Percentiles rank a stretch among this genome's conserved stretches.
Evolutionary conservation across 2,797 vertebrate genomes (phyloP).

Genomic region (Sebastes kiyomatsui): DNA sequence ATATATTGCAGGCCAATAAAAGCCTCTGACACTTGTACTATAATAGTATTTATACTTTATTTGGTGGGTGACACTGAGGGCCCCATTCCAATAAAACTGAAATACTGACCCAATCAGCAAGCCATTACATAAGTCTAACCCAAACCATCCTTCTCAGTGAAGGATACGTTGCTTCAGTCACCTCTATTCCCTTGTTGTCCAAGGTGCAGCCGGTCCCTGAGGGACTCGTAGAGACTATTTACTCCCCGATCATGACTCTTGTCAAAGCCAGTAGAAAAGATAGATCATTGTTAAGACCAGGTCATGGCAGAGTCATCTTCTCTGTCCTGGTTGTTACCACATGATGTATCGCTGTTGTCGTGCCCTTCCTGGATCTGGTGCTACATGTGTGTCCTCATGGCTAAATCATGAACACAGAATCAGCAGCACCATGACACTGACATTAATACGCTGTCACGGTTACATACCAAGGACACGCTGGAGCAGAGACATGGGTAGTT

Average conservation of each 20-base stretch:
- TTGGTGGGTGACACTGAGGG: neutral
- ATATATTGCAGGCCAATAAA: neutral
- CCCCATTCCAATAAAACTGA: slow-evolving; percentile 20
- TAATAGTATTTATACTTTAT: slow-evolving; percentile 9
- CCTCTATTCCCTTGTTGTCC: neutral
- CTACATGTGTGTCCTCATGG: slow-evolving; percentile 5
- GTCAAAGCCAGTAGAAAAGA: slow-evolving; percentile 49
- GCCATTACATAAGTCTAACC: neutral
- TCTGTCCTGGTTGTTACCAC: slow-evolving; percentile 37
- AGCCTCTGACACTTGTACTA: neutral
- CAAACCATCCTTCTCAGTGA: slow-evolving; percentile 1
- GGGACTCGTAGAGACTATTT: slow-evolving; percentile 28
- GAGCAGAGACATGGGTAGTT: neutral
- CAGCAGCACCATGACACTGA: neutral
- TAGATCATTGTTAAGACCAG: slow-evolving; percentile 60
- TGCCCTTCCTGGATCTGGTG: neutral
- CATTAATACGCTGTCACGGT: slow-evolving; percentile 8
- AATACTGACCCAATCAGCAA: slow-evolving; percentile 10
- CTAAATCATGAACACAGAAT: slow-evolving; percentile 26
- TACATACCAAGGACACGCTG: slow-evolving; percentile 16
- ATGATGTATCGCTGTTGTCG: slow-evolving; percentile 64
- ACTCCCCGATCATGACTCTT: slow-evolving; percentile 57
- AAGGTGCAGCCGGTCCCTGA: slow-evolving; percentile 17
- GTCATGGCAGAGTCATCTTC: slow-evolving; percentile 48
- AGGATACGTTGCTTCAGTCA: neutral